Evolutionary conservation across 2,797 vertebrate genomes (phyloP).

Genomic region (Anguilla anguilla): DNA sequence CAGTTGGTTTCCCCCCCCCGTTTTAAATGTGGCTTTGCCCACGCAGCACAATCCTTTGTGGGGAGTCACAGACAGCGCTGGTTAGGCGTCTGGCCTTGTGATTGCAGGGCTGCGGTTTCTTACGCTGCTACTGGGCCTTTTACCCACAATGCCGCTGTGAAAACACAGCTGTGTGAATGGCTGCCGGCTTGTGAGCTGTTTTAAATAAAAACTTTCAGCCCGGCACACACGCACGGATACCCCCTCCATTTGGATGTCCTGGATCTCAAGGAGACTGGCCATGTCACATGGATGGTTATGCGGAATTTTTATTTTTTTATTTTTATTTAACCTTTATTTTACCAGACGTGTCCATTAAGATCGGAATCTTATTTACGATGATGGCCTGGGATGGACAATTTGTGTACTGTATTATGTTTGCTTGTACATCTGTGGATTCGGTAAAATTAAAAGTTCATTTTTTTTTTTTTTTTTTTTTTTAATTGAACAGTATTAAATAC

Average conservation of each 20-base stretch:
- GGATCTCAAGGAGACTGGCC: not conserved
- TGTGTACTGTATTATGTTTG: not conserved
- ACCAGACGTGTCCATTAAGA: not conserved
- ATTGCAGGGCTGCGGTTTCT: conserved; percentile 4
- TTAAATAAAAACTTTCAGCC: not conserved
- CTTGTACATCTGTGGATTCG: not conserved
- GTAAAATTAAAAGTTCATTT: not conserved
- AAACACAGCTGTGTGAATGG: conserved; percentile 23
- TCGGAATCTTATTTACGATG: not conserved
- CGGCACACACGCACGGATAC: not conserved
- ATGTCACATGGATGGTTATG: not conserved
- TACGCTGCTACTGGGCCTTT: conserved; percentile 7
- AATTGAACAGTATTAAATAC: not conserved
- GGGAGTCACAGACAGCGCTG: conserved; percentile 1
- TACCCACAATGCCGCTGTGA: conserved; percentile 13
- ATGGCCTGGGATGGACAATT: not conserved
- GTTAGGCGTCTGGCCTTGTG: conserved; percentile 18
- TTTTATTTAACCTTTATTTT: not conserved
- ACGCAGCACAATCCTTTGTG: not conserved
- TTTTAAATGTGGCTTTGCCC: not conserved
- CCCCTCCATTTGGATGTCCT: not conserved
- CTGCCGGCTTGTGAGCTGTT: conserved; percentile 17
- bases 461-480: not conserved
- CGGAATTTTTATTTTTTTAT: not conserved
- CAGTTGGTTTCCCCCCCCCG: not conserved